These are phyloP conservation scores for Onychomys arenicola DNA, from an alignment of 2,797 vertebrate genomes.

Conservation along the genomic window DNA sequence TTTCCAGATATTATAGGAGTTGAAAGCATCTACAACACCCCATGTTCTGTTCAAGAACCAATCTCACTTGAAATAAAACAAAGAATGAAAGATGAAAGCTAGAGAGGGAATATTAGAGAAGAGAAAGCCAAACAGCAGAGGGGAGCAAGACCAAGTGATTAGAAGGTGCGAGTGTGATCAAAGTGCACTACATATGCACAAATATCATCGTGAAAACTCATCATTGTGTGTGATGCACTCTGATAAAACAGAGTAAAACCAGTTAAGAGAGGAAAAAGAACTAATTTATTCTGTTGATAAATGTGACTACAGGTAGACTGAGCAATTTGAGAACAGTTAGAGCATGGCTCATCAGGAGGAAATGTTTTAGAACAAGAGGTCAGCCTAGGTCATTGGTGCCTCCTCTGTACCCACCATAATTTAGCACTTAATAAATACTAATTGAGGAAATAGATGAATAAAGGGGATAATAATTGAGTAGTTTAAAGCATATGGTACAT, in stretches of 20 bases:
- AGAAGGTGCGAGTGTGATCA: not conserved
- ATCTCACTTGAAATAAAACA: not conserved
- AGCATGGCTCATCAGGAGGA: not conserved
- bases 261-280: not conserved
- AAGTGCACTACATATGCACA: too few relatives aligned
- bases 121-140: not conserved
- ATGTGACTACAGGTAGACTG: not conserved
- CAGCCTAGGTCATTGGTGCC: not conserved
- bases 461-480: conserved; percentile 33
- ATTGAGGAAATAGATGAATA: conserved; percentile 30
- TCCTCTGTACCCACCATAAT: conserved; percentile 20
- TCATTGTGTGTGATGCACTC: not conserved
- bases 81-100: not conserved
- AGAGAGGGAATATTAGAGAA: not conserved
- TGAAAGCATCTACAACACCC: conserved; percentile 20
- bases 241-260: not conserved
- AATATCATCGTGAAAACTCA: not conserved
- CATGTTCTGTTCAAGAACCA: conserved; percentile 23
- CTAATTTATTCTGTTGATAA: conserved; percentile 3
- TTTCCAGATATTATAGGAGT: not conserved
- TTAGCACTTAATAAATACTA: conserved; percentile 59
- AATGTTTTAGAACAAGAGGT: not conserved
- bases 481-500: conserved; percentile 53
- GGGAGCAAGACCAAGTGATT: not conserved
- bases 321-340: not conserved